Base-by-base conservation (phyloP, 2,113 vertebrate genomes). In the Tyto alba region DNA sequence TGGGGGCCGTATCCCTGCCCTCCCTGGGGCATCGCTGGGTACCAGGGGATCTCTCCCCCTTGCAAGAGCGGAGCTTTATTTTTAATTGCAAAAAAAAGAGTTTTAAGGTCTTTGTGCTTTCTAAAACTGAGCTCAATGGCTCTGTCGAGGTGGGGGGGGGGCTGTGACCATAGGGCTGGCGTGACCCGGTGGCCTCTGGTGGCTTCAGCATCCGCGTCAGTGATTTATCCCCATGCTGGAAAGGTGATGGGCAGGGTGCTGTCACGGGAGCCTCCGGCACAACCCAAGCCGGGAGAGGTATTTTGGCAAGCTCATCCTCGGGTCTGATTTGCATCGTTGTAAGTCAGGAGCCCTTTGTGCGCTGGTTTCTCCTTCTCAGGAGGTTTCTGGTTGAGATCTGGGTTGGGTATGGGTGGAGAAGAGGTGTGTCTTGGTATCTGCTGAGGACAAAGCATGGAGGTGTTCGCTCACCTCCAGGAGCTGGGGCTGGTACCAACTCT, bases 121-220 rank as follows among this genome's bases (percentile, higher is more conserved):
- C 30, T 30, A 32, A 53, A 68, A 45, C 13, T 0, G 0, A 21
- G 9, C 6, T 12, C 0, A 1, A 32, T 16, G 43, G 19, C 23
- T 43, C 27, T 1, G 0, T 21, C 13, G 38, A 7, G 27, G 8
- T 30, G 47, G 63, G 38, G 6, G 27, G 8, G 34, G 47, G 63
- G 26, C 26, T 43, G 45, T 36, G 30, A 56, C n/a, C 57, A 41
- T 4, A 0, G 1, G 40, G 11, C 19, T 60, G 45, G 11, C 0
- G 1, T 7, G 3, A 26, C 34, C 30, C 3, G 1, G 34, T 82
- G 74, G 53, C 16, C 19, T 60, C 30, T 30, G 63, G 25, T 85
- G 82, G 43, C 71, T 45, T 67, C 6, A 6, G 38, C 25, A 36
- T 8, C n/a, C 0, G 2, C 0, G 3, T 18, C 5, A 0, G 0